Conservation (phyloP, 2,888 invertebrate species). For the Agrotis clavis region DNA sequence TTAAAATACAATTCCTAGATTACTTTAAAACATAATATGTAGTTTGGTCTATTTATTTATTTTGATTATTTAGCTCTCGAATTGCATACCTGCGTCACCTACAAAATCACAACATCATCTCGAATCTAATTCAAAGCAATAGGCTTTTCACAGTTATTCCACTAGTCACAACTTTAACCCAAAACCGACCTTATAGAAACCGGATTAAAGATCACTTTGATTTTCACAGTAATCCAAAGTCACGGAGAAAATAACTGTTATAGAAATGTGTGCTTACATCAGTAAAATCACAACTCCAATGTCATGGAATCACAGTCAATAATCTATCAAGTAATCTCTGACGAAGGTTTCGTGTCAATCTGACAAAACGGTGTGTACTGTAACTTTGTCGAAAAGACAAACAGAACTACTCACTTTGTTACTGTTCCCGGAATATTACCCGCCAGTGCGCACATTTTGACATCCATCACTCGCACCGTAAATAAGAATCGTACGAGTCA, state of each 20-base stretch:
- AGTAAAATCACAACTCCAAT: slow-evolving; percentile 3
- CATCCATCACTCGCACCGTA: slow-evolving; percentile 33
- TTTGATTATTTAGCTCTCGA: not conserved
- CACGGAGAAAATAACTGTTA: not conserved
- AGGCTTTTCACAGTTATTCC: not conserved
- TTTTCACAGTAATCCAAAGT: not conserved
- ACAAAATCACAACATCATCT: not conserved
- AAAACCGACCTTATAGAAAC: not conserved
- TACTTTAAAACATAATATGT: too few species aligned
- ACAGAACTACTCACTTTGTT: slow-evolving; percentile 38
- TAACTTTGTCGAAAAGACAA: slow-evolving; percentile 25
- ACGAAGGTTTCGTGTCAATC: slow-evolving; percentile 25
- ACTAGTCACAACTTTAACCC: not conserved
- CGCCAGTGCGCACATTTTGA: slow-evolving; percentile 23
- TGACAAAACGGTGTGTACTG: slow-evolving; percentile 6
- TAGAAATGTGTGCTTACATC: not conserved
- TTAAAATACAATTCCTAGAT: too few species aligned
- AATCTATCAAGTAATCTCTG: slow-evolving; percentile 25
- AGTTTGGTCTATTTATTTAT: too few species aligned
- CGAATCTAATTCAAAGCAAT: not conserved
- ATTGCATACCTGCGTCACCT: not conserved
- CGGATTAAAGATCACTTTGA: not conserved
- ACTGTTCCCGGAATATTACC: slow-evolving; percentile 27
- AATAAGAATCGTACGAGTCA: slow-evolving; percentile 27
- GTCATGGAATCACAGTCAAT: slow-evolving; percentile 10